These are phyloP conservation scores for Bilobella aurantiaca DNA, from an alignment of 1,140 invertebrate species.

Conservation along the genomic window DNA sequence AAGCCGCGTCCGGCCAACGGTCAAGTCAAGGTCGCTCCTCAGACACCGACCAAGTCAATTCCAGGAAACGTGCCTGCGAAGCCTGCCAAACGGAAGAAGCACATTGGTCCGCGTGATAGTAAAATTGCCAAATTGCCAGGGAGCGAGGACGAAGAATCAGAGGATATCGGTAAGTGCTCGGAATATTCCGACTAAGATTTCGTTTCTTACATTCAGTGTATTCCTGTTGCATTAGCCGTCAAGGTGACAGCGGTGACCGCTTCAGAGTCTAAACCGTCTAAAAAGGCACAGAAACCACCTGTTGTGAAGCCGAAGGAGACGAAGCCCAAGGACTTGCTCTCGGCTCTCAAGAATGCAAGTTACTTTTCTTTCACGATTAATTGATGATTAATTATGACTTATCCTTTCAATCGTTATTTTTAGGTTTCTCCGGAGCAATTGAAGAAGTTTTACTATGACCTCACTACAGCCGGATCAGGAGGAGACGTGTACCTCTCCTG, in stretches of 20 bases:
- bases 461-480: constrained; percentile 18
- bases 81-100: constrained; percentile 10
- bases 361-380: background rate
- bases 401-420: constrained; percentile 1
- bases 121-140: constrained; percentile 14
- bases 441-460: constrained; percentile 25
- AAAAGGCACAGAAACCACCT: constrained; percentile 1
- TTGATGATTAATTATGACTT: background rate
- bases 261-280: background rate
- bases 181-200: too few relatives aligned
- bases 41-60: background rate
- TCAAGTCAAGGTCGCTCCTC: background rate
- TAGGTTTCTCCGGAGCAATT: constrained; percentile 22
- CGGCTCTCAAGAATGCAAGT: constrained; percentile 18
- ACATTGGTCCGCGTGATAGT: constrained; percentile 9
- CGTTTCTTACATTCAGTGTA: background rate
- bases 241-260: background rate
- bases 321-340: constrained; percentile 18
- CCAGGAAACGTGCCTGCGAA: background rate
- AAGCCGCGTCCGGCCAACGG: constrained; percentile 9
- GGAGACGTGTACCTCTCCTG: constrained; percentile 32
- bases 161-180: background rate
- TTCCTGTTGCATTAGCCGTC: background rate
- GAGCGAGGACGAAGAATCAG: background rate
- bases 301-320: constrained; percentile 8